phyloP scores from a whole-genome alignment of 1,140 invertebrate genomes.

The Helicoverpa zea region DNA sequence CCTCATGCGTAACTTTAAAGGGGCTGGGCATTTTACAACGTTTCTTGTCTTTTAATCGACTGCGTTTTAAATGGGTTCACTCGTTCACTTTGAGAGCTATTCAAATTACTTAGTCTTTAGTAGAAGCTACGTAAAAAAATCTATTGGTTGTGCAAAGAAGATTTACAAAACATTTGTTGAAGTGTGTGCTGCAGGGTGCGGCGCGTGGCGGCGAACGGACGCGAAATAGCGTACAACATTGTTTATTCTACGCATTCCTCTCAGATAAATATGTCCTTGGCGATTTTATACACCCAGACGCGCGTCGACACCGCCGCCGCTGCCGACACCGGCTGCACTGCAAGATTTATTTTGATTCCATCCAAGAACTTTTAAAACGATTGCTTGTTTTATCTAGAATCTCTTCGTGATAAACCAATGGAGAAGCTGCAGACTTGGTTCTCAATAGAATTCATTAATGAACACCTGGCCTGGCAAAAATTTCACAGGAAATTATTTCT shows the following conservation, averaged over 20 bases:
- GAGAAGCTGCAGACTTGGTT: background rate
- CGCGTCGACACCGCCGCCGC: conserved; percentile 58
- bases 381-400: conserved; percentile 14
- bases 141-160: conserved; percentile 22
- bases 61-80: conserved; percentile 58
- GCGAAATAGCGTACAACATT: conserved; percentile 74
- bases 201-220: conserved; percentile 58
- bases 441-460: background rate
- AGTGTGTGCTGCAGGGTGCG: conserved; percentile 63
- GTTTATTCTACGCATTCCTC: conserved; percentile 80
- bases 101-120: conserved; percentile 41
- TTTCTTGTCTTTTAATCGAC: conserved; percentile 67
- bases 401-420: background rate
- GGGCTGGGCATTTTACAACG: conserved; percentile 80
- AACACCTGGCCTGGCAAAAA: background rate
- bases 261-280: conserved; percentile 84
- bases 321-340: conserved; percentile 43
- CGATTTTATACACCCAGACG: conserved; percentile 70
- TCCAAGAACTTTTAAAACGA: conserved; percentile 54
- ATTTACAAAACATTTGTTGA: conserved; percentile 40
- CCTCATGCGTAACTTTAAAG: conserved; percentile 78
- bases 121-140: background rate
- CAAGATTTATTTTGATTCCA: conserved; percentile 66
- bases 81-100: conserved; percentile 37
- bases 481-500: background rate